These are phyloP conservation scores for Puffinus mauretanicus DNA, from an alignment of 2,113 vertebrate genomes.

Conservation along the genomic window DNA sequence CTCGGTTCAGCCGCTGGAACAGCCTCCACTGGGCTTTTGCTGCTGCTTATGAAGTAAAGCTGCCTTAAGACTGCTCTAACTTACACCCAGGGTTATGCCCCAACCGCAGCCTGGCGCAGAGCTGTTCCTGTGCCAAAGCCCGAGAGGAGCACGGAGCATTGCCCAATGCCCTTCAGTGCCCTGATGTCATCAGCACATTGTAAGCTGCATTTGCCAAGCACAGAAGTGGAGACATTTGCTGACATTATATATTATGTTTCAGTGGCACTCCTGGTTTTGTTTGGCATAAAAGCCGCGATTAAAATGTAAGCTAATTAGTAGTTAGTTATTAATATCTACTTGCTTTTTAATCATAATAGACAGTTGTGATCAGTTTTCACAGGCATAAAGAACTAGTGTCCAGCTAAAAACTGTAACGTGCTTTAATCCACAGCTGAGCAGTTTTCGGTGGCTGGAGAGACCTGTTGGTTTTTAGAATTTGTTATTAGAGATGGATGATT, in stretches of 20 bases:
- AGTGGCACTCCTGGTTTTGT: slow-evolving; percentile 10
- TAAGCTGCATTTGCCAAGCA: background rate
- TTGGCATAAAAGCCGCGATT: background rate
- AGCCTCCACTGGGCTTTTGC: background rate
- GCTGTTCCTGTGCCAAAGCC: background rate
- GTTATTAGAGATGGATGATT: background rate
- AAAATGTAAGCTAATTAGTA: slow-evolving; percentile 36
- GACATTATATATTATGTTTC: slow-evolving; percentile 15
- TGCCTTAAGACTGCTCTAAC: background rate
- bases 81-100: background rate
- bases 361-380: slow-evolving; percentile 7
- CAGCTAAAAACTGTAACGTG: background rate
- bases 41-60: background rate
- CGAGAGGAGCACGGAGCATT: background rate
- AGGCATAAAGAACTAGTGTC: background rate
- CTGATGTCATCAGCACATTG: background rate
- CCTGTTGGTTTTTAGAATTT: background rate
- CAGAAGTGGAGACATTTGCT: slow-evolving; percentile 20
- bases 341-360: slow-evolving; percentile 22
- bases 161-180: background rate
- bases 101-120: background rate
- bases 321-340: background rate
- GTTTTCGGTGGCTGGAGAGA: background rate
- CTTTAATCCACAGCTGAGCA: background rate
- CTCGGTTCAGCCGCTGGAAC: background rate